phyloP scores from a whole-genome alignment of 2,888 invertebrate species.

The Apotomis turbidana region DNA sequence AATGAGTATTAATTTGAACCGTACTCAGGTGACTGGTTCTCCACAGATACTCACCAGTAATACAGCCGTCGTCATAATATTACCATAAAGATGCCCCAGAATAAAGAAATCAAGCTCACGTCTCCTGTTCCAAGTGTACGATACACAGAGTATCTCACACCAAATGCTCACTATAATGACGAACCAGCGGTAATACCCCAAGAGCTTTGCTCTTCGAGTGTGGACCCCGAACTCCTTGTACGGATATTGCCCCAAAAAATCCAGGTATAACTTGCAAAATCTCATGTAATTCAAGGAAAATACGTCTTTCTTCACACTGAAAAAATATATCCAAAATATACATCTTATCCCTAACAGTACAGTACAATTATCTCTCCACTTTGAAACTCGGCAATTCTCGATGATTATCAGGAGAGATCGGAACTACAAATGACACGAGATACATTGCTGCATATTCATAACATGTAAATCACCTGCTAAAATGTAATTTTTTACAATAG shows the following conservation, averaged over 20 bases:
- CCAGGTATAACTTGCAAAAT: not conserved
- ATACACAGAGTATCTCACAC: not conserved
- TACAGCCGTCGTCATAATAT: not conserved
- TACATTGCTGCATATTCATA: too few relatives aligned
- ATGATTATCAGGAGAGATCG: too few relatives aligned
- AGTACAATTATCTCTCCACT: too few relatives aligned
- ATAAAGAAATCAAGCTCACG: not conserved
- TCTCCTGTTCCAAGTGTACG: not conserved
- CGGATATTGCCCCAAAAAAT: not conserved
- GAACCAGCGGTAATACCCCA: not conserved
- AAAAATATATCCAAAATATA: not conserved
- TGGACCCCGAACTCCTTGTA: not conserved
- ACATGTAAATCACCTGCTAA: too few relatives aligned
- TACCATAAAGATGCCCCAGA: not conserved
- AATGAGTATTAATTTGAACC: too few relatives aligned
- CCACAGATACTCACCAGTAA: not conserved
- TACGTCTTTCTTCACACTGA: not conserved
- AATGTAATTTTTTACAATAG: too few relatives aligned
- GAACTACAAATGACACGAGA: too few relatives aligned
- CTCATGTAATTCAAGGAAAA: not conserved
- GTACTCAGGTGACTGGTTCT: too few relatives aligned
- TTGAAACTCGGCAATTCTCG: too few relatives aligned
- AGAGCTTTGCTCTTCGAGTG: not conserved
- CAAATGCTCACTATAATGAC: not conserved
- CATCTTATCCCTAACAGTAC: too few relatives aligned